Evolutionary conservation across 2,113 vertebrate species (phyloP).

Genomic region (Nipponia nippon): DNA sequence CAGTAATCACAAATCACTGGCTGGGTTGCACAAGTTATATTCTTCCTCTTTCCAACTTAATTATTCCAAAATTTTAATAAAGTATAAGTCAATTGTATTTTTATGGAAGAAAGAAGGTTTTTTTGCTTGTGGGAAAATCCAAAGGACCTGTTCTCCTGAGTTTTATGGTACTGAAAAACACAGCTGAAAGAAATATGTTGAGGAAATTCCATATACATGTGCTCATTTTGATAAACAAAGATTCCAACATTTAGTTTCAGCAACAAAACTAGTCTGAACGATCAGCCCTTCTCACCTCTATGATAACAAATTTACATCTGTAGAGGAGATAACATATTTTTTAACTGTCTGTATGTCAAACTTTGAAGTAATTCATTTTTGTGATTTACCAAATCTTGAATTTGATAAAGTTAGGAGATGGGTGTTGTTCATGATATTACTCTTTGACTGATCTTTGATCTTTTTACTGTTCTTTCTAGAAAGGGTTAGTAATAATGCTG

Average conservation of each 20-base stretch:
- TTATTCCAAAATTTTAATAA: background rate
- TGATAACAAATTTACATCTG: background rate
- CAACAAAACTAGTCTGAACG: background rate
- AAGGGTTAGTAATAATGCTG: background rate
- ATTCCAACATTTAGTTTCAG: background rate
- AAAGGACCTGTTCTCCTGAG: background rate
- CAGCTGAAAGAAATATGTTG: background rate
- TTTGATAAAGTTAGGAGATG: background rate
- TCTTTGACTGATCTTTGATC: background rate
- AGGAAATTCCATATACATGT: background rate
- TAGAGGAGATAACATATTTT: background rate
- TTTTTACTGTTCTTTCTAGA: background rate
- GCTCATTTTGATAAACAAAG: background rate
- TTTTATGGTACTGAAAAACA: background rate
- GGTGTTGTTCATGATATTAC: background rate
- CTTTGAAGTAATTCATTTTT: background rate
- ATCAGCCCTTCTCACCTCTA: background rate
- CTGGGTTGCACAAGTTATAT: background rate
- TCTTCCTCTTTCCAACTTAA: slow-evolving; percentile 2
- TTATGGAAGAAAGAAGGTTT: background rate
- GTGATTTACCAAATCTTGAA: background rate
- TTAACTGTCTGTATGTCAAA: background rate
- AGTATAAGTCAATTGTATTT: background rate
- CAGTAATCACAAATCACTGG: background rate
- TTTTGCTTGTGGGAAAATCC: background rate